phyloP scores from a whole-genome alignment of 2,113 vertebrate genomes.

The Meriones unguiculatus region DNA sequence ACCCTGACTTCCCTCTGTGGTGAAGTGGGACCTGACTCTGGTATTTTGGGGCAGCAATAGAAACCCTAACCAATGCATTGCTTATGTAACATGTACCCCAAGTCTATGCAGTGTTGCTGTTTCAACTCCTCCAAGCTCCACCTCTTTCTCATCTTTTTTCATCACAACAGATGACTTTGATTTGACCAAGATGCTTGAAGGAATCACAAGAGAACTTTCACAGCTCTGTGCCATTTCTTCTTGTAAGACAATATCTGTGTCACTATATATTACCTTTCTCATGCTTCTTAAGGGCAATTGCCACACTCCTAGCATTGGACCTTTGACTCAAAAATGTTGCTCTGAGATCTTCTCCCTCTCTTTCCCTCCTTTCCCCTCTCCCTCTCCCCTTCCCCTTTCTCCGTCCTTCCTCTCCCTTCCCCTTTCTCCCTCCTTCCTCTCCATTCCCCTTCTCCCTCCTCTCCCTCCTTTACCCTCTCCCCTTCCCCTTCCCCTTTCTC shows the following conservation, averaged over 20 bases:
- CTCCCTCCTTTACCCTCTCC: too few relatives aligned
- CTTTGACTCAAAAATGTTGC: background rate
- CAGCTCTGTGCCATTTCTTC: background rate
- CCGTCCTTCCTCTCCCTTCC: background rate
- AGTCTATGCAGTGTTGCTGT: background rate
- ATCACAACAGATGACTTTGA: background rate
- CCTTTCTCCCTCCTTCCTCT: background rate
- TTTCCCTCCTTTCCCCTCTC: too few relatives aligned
- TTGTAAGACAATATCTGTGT: background rate
- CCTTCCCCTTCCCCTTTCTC: too few relatives aligned
- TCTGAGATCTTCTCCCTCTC: background rate
- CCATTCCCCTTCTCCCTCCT: background rate
- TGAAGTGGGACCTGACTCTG: background rate
- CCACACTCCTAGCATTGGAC: background rate
- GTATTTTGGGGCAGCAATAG: background rate
- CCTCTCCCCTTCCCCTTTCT: background rate
- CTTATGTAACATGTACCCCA: background rate
- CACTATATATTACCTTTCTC: background rate
- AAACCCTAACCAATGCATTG: background rate
- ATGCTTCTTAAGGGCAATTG: background rate
- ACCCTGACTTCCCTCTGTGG: background rate
- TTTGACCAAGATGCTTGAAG: background rate
- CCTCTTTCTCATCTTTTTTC: background rate
- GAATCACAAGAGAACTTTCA: background rate
- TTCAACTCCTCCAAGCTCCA: background rate